Evolutionary conservation across 2,888 invertebrate species (phyloP), one percentile per base, ranked within the genome.

Genomic region (Epiblema foenella): DNA sequence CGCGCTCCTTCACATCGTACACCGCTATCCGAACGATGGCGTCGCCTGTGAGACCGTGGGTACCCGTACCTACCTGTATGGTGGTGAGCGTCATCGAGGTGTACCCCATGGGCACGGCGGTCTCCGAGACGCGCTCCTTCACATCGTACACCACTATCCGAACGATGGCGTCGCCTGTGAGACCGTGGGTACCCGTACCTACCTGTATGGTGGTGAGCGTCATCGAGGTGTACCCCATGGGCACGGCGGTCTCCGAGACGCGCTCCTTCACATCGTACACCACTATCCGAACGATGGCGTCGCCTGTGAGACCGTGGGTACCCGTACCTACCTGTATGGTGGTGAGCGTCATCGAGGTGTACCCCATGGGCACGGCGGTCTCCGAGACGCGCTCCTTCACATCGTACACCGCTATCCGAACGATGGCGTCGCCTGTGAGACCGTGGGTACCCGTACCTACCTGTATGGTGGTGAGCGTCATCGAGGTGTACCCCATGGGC

Each of bases 181-280:
- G 93, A 0, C 97, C 97, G 83, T 97, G 10, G 11, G 11, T 37
- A 0, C 5, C 11, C 49, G 52, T 18, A 17, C 57, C 86, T 77
- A 95, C 96, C 93, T 96, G 97, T 84, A 97, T 95, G 68, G 96
- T 96, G 80, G 95, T 96, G 49, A 97, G 93, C 24, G 95, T 94
- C 73, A 97, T 94, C 72, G 96, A 94, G 0, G 96, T 96, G 74
- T 95, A 95, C n/a, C 97, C 98, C 83, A 98, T 94, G 0, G 97
- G 96, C 62, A 97, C 95, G 0, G 96, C 94, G 0, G 97, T 97
- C 29, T 29, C 29, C 29, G 29, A 29, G 5, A 29, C 29, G 74
- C 96, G 94, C 85, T 99, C 98, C 71, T 96, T 95, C 0, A 98
- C 97, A 88, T 98, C 97, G 82, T 96, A 97, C 0, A 97, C 97